Evolutionary conservation across 1,140 invertebrate species (phyloP).

Genomic region (Akabosia matsudoensis): DNA sequence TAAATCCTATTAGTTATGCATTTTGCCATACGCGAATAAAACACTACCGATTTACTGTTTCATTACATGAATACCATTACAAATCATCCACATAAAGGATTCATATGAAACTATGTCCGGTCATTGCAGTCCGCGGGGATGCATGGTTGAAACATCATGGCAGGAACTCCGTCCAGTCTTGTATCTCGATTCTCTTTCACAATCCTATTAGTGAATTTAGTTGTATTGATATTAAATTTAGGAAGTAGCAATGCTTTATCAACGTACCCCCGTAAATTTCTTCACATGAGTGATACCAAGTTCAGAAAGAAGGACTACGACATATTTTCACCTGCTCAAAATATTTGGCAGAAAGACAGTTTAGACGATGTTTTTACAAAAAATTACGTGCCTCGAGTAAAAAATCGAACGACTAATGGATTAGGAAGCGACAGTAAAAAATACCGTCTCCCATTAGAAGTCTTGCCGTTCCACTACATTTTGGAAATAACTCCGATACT

Average conservation of each 20-base stretch:
- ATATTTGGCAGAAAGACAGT: background rate
- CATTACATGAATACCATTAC: no score
- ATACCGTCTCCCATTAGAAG: constrained; percentile 19
- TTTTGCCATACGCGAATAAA: no score
- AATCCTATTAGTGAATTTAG: background rate
- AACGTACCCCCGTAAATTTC: background rate
- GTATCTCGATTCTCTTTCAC: background rate
- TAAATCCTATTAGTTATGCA: no score
- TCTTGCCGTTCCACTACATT: constrained; percentile 19
- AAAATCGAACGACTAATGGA: background rate
- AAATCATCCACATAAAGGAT: no score
- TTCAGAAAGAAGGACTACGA: constrained; percentile 11
- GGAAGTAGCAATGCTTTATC: background rate
- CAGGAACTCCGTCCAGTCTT: background rate
- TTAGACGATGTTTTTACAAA: constrained; percentile 11
- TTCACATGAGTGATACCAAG: background rate
- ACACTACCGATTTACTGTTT: no score
- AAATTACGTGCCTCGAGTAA: background rate
- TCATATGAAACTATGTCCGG: no score
- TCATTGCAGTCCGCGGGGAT: no score
- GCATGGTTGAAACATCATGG: no score
- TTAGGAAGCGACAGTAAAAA: constrained; percentile 1
- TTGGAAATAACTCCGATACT: constrained; percentile 16
- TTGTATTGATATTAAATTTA: background rate
- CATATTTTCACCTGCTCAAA: background rate